Base-by-base conservation (phyloP, 2,888 invertebrate species). In the Cyrtodaria siliqua region DNA sequence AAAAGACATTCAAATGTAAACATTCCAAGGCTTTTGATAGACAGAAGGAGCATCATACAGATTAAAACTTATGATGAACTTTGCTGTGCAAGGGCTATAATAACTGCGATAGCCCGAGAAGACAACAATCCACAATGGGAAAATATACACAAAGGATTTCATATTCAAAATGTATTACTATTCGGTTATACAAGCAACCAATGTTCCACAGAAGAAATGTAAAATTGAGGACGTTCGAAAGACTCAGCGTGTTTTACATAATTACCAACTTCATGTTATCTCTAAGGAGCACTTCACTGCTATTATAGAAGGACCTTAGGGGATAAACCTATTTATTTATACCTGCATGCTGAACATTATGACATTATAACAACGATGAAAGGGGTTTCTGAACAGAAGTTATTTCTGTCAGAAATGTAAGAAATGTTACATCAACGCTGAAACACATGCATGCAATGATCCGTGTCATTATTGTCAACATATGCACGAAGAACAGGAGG, bases 401-500 rank as follows among this genome's bases (percentile, higher is more conserved):
- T 70, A 67, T 50, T 70, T 70, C 27, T 78, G 78, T 44, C 6
- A 23, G 16, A 12, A 53, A 27, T 79, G 79, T 59, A 66, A 77
- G 12, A 80, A 63, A 56, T 70, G 76, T n/a, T 80, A 77, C 44
- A 57, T 70, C 29, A 49, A 66, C 14, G 77, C 57, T 16, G 80
- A 80, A 40, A 57, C 29, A 24, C 75, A 75, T 29, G 42, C 16
- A 3, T 76, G 79, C 38, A 79, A 73, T 55, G 61, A 68, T 18
- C 56, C 63, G 14, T 78, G 72, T 60, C 23, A 42, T 24, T 73
- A 47, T 40, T 78, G 77, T 52, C 59, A 42, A 38, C 47, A 79
- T 2, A 29, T 74, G 33, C 79, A 79, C 20, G 20, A n/a, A 12
- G 52, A 64, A 20, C 24, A 42, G 3, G 23, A 8, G 12, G 71